Percentiles rank a stretch among this genome's conserved stretches.
Conservation (phyloP, 1,140 invertebrate genomes). For the Drosophila subpulchrella region DNA sequence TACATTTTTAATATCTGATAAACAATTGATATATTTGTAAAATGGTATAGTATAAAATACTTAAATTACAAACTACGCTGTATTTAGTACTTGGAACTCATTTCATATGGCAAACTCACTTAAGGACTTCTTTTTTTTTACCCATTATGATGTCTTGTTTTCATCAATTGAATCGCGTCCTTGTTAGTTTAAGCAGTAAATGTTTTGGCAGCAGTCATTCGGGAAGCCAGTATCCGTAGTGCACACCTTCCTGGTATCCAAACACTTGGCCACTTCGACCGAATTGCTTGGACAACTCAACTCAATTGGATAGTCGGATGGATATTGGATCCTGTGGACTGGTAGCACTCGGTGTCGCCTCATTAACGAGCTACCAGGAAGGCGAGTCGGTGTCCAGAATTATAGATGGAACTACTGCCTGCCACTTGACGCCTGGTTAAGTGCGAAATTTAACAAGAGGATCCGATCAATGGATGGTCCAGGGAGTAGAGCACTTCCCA, state of each 20-base stretch:
- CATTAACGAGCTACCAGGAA: slow-evolving; percentile 69
- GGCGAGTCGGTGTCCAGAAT: neutral
- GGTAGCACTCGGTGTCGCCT: slow-evolving; percentile 62
- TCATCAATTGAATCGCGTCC: slow-evolving; percentile 2
- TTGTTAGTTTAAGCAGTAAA: slow-evolving; percentile 14
- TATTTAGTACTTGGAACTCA: too few species aligned
- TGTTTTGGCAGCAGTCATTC: slow-evolving; percentile 18
- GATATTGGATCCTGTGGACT: slow-evolving; percentile 13
- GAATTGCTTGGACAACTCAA: slow-evolving; percentile 5
- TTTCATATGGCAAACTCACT: too few species aligned
- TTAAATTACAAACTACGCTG: too few species aligned
- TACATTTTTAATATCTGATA: too few species aligned
- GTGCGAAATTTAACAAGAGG: slow-evolving; percentile 70
- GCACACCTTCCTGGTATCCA: slow-evolving; percentile 28
- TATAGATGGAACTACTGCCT: slow-evolving; percentile 1
- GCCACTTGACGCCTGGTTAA: slow-evolving; percentile 74
- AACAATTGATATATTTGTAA: too few species aligned
- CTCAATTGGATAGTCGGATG: slow-evolving; percentile 13
- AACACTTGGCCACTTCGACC: slow-evolving; percentile 9
- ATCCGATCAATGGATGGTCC: slow-evolving; percentile 21
- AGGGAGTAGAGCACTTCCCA: neutral
- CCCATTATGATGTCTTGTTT: neutral
- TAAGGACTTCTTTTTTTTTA: too few species aligned
- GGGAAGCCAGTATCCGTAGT: neutral
- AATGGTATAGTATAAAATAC: too few species aligned